A percentile compares a stretch with the other conserved stretches of the same genome.
Evolutionary conservation across 64 coral and sea anemone genomes (phyloP).

Genomic region (Montipora cactus): DNA sequence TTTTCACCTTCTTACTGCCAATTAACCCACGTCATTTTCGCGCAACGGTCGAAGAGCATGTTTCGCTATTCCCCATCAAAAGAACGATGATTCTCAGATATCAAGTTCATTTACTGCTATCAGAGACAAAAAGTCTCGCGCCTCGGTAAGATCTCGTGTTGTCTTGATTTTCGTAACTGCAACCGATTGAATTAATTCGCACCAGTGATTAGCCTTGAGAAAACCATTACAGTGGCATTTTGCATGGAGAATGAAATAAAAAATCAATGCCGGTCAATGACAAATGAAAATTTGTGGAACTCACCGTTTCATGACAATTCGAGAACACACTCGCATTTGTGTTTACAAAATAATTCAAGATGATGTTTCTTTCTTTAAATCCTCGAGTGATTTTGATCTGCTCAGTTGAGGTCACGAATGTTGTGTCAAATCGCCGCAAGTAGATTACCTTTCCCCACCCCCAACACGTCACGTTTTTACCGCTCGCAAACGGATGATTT

Average conservation of each 20-base stretch:
- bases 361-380: background rate
- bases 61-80: background rate
- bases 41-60: background rate
- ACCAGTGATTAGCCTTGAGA: background rate
- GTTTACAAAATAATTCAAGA: slow-evolving; percentile 22
- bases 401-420: slow-evolving; percentile 30
- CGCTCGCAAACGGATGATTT: background rate
- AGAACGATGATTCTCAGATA: slow-evolving; percentile 11
- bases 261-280: background rate
- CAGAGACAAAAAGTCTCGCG: background rate
- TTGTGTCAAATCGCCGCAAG: background rate
- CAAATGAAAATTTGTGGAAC: background rate
- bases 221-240: background rate
- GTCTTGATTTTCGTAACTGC: background rate
- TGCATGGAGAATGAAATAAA: background rate
- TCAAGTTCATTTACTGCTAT: background rate
- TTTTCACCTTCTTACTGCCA: slow-evolving; percentile 52
- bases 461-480: background rate
- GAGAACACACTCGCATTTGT: background rate
- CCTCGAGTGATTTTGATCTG: background rate
- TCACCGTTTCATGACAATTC: background rate
- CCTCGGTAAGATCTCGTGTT: background rate
- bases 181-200: background rate
- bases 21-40: slow-evolving; percentile 31
- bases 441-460: background rate